These are phyloP conservation scores for Solen grandis DNA, from an alignment of 1,140 invertebrate species.

Conservation along the genomic window DNA sequence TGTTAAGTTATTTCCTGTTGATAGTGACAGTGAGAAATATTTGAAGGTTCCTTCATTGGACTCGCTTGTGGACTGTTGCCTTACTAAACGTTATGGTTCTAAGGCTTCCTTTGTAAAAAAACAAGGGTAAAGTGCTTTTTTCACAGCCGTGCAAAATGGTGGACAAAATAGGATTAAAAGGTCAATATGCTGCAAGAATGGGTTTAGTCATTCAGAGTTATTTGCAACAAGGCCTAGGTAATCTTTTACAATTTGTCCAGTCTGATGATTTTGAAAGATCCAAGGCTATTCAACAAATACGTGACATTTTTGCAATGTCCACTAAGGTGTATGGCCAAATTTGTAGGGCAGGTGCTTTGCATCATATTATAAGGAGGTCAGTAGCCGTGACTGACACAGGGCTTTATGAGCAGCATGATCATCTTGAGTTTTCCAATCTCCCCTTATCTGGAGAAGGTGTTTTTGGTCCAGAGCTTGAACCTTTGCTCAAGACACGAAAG, in stretches of 20 bases:
- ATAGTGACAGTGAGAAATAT: background rate
- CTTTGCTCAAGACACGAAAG: slow-evolving; percentile 18
- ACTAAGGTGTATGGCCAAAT: slow-evolving; percentile 21
- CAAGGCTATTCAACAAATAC: background rate
- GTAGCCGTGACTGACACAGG: slow-evolving; percentile 10
- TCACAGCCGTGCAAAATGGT: background rate
- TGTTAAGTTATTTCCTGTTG: slow-evolving; percentile 10
- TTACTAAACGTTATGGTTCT: slow-evolving; percentile 9
- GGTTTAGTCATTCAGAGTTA: background rate
- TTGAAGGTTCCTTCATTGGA: slow-evolving; percentile 15
- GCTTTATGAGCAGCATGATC: too few species aligned
- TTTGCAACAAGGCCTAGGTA: slow-evolving; percentile 6
- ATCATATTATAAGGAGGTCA: slow-evolving; percentile 19
- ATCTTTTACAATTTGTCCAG: background rate
- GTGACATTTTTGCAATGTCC: slow-evolving; percentile 30
- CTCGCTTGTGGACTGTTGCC: background rate
- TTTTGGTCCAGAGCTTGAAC: slow-evolving; percentile 20
- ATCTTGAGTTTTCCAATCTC: slow-evolving; percentile 3
- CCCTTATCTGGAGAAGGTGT: slow-evolving; percentile 30
- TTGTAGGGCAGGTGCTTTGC: slow-evolving; percentile 17
- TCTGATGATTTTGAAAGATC: background rate
- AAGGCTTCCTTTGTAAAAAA: slow-evolving; percentile 11
- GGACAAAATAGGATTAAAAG: background rate
- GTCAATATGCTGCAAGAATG: slow-evolving; percentile 5
- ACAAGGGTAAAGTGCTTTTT: background rate